Conservation (phyloP, 2,113 vertebrate species). For the Pluvialis apricaria region DNA sequence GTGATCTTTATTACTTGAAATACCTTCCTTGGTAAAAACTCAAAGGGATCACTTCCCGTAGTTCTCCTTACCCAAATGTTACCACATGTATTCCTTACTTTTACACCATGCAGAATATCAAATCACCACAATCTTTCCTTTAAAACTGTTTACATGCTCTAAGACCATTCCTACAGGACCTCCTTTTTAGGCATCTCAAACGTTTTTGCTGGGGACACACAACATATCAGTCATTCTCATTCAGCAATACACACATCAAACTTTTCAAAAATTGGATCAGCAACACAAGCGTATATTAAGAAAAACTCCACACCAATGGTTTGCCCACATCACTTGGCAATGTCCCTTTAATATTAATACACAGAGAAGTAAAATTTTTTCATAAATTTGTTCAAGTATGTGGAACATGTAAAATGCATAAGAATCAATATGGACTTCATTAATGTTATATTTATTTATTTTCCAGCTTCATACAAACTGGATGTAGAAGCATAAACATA, state of each 20-base stretch:
- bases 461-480: constrained; percentile 98
- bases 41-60: not conserved
- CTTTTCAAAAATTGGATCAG: not conserved
- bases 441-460: constrained; percentile 95
- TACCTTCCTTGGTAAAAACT: not conserved
- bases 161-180: not conserved
- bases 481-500: constrained; percentile 99
- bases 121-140: not conserved
- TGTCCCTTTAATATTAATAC: constrained; percentile 63
- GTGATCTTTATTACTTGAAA: not conserved
- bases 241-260: not conserved
- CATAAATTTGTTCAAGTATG: constrained; percentile 61
- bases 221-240: not conserved
- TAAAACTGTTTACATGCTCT: not conserved
- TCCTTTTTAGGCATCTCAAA: not conserved
- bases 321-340: constrained; percentile 54
- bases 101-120: not conserved
- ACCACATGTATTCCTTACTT: not conserved
- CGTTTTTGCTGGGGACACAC: not conserved
- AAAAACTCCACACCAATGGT: constrained; percentile 51
- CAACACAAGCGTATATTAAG: not conserved
- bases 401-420: constrained; percentile 59
- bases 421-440: constrained; percentile 66
- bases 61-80: not conserved
- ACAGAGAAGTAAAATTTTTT: constrained; percentile 56